phyloP scores from a whole-genome alignment of 2,888 invertebrate species.

The Pherbina coryleti region DNA sequence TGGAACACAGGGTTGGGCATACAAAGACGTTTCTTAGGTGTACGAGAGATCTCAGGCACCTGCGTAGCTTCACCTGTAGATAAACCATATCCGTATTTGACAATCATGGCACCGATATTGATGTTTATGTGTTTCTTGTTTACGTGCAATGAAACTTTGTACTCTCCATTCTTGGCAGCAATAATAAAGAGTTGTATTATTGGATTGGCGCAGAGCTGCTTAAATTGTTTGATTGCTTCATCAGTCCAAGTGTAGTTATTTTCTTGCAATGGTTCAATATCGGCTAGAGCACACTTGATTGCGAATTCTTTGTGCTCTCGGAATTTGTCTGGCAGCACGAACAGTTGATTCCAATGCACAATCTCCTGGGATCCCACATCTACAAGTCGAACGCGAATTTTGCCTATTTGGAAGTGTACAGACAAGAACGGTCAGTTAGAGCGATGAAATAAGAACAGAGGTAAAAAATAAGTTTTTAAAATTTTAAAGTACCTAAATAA shows the following conservation, averaged over 20 bases:
- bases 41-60: slow-evolving; percentile 41
- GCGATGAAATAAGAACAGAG: background rate
- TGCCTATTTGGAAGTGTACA: slow-evolving; percentile 47
- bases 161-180: slow-evolving; percentile 48
- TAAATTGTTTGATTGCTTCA: slow-evolving; percentile 64
- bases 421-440: slow-evolving; percentile 1
- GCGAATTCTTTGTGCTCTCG: slow-evolving; percentile 52
- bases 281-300: slow-evolving; percentile 63
- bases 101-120: slow-evolving; percentile 73
- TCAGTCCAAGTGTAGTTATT: slow-evolving; percentile 66
- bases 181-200: slow-evolving; percentile 67
- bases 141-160: slow-evolving; percentile 69
- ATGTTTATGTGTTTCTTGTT: slow-evolving; percentile 60
- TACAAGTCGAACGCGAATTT: slow-evolving; percentile 59
- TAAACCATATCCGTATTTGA: slow-evolving; percentile 70
- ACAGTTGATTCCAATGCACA: slow-evolving; percentile 71
- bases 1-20: background rate
- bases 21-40: slow-evolving; percentile 31
- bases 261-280: slow-evolving; percentile 68
- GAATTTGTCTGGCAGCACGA: slow-evolving; percentile 68
- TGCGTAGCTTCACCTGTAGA: slow-evolving; percentile 69
- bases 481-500: too few relatives aligned
- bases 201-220: slow-evolving; percentile 61
- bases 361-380: slow-evolving; percentile 76
- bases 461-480: too few relatives aligned